Conservation (phyloP, 2,888 invertebrate genomes). For the Acanthosoma haemorrhoidale region DNA sequence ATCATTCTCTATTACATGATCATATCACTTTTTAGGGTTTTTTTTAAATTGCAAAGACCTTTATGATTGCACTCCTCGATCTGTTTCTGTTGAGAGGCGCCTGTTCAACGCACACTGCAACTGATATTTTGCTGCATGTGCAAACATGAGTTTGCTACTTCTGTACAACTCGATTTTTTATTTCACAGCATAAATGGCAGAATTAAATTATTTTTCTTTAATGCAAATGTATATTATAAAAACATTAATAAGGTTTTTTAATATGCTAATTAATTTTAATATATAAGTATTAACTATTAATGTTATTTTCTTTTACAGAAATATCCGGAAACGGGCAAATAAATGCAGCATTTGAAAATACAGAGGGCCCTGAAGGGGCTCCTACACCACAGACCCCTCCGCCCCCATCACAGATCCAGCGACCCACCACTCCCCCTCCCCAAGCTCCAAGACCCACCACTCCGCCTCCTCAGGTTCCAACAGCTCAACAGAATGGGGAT, state of each 20-base stretch:
- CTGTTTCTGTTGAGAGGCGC: no score
- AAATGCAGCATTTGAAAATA: constrained; percentile 37
- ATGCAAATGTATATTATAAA: no score
- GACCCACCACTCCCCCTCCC: constrained; percentile 4
- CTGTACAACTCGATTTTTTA: no score
- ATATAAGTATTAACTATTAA: neutral
- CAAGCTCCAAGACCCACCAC: constrained; percentile 8
- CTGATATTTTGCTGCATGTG: no score
- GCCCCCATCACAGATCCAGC: constrained; percentile 2
- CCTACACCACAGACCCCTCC: neutral
- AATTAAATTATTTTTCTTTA: no score
- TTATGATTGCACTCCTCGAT: no score
- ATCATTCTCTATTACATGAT: no score
- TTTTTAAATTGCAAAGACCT: no score
- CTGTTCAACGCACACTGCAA: no score
- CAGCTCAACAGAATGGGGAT: constrained; percentile 7
- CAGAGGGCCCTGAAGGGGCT: constrained; percentile 25
- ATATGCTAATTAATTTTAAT: neutral
- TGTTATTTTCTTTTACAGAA: constrained; percentile 21
- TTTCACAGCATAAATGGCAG: no score
- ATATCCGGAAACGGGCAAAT: constrained; percentile 36
- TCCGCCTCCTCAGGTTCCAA: constrained; percentile 5
- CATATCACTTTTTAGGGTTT: no score
- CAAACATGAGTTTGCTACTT: no score
- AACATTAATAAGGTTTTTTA: neutral